These are phyloP conservation scores for Julus scanicus DNA, from an alignment of 2,888 invertebrate genomes.

Conservation along the genomic window DNA sequence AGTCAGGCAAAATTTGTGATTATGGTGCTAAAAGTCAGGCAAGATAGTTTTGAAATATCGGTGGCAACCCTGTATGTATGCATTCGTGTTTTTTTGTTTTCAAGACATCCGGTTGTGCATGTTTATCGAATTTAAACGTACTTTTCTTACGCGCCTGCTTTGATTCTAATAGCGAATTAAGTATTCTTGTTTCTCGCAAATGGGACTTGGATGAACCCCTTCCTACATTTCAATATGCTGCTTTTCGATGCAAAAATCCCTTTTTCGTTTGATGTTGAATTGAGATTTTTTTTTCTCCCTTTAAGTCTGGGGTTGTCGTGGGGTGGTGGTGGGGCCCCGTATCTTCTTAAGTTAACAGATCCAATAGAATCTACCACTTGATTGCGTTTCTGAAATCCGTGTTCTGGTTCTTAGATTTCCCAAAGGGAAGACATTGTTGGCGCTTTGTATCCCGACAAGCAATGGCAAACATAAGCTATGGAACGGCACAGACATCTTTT, in stretches of 20 bases:
- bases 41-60: no score
- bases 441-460: conserved; percentile 43
- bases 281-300: not conserved
- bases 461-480: conserved; percentile 45
- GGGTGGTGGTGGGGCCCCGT: not conserved
- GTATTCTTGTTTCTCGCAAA: conserved; percentile 40
- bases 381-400: conserved; percentile 47
- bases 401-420: conserved; percentile 47
- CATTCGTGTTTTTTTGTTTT: not conserved
- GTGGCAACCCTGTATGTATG: no score
- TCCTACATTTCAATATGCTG: conserved; percentile 23
- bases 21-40: no score
- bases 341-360: conserved; percentile 37
- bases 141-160: not conserved
- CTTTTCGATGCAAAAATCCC: conserved; percentile 31
- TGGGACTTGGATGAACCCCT: conserved; percentile 16
- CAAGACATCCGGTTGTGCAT: not conserved
- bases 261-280: not conserved
- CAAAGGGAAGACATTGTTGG: conserved; percentile 46
- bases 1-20: no score
- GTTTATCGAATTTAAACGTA: not conserved
- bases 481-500: conserved; percentile 40
- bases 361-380: conserved; percentile 47
- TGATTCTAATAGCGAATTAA: not conserved
- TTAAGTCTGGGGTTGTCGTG: not conserved